A percentile compares a stretch with the other conserved stretches of the same genome.
phyloP scores from a whole-genome alignment of 2,797 vertebrate genomes.

The Typhlichthys subterraneus region DNA sequence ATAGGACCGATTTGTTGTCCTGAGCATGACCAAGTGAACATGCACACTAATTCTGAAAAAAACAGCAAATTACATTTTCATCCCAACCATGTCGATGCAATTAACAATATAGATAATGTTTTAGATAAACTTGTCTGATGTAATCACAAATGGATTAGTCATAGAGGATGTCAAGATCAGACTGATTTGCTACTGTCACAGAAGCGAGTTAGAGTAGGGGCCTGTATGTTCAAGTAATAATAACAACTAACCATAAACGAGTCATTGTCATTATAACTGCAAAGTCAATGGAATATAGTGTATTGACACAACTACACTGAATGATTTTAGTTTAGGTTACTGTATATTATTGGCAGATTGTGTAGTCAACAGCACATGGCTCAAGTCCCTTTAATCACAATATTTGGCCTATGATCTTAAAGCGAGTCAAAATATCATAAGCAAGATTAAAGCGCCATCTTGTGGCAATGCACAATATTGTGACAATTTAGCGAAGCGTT shows the following conservation, averaged over 20 bases:
- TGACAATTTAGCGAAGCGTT: neutral
- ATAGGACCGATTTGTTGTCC: constrained; percentile 69
- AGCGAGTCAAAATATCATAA: constrained; percentile 18
- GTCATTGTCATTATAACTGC: neutral
- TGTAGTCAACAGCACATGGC: neutral
- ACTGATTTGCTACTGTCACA: too few species aligned
- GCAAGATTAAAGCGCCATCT: constrained; percentile 71
- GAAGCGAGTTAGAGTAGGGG: too few species aligned
- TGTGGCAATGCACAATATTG: constrained; percentile 43
- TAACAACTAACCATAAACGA: constrained; percentile 13
- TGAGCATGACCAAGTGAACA: constrained; percentile 44
- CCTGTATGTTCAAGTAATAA: neutral
- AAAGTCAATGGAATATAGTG: neutral
- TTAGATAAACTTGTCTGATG: too few species aligned
- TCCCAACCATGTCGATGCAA: too few species aligned
- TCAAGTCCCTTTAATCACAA: constrained; percentile 29
- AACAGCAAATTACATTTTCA: constrained; percentile 17
- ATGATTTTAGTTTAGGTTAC: constrained; percentile 8
- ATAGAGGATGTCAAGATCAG: too few species aligned
- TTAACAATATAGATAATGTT: too few species aligned
- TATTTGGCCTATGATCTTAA: constrained; percentile 18
- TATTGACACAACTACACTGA: neutral
- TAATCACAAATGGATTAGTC: too few species aligned
- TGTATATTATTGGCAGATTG: too few species aligned
- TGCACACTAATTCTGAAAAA: constrained; percentile 46